These are phyloP conservation scores for Drosophila kohkoa DNA, from an alignment of 1,140 invertebrate species.

Conservation along the genomic window DNA sequence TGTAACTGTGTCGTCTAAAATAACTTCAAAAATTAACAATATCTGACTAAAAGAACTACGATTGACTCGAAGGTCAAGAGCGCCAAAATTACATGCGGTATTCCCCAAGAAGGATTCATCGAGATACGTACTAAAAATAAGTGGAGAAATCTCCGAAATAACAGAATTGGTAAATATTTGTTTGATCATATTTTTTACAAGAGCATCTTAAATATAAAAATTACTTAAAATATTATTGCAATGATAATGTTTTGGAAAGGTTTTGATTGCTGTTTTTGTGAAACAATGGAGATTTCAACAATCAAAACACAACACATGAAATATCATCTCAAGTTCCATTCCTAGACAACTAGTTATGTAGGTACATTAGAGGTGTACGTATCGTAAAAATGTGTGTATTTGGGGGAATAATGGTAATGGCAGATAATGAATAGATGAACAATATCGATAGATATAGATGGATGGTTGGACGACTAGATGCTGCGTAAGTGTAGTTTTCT, in stretches of 20 bases:
- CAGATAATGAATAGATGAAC: constrained; percentile 67
- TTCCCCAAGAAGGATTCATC: not conserved
- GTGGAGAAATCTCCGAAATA: not conserved
- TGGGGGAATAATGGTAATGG: constrained; percentile 59
- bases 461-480: not conserved
- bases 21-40: not conserved
- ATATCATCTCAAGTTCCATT: constrained; percentile 16
- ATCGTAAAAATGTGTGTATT: not conserved
- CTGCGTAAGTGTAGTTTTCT: constrained; percentile 81
- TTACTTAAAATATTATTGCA: not conserved
- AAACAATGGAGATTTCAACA: not conserved
- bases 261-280: not conserved
- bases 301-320: constrained; percentile 21
- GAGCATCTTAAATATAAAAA: too few species aligned
- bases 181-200: too few species aligned
- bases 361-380: not conserved
- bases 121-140: not conserved
- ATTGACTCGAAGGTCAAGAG: not conserved
- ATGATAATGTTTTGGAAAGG: not conserved
- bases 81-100: not conserved
- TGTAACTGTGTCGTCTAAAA: constrained; percentile 12
- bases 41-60: constrained; percentile 12
- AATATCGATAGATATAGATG: constrained; percentile 22
- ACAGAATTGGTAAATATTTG: not conserved
- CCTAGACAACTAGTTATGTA: constrained; percentile 19